Evolutionary conservation across 2,888 invertebrate species (phyloP), one percentile per base, ranked within the genome.

Genomic region (Vanessa cardui): DNA sequence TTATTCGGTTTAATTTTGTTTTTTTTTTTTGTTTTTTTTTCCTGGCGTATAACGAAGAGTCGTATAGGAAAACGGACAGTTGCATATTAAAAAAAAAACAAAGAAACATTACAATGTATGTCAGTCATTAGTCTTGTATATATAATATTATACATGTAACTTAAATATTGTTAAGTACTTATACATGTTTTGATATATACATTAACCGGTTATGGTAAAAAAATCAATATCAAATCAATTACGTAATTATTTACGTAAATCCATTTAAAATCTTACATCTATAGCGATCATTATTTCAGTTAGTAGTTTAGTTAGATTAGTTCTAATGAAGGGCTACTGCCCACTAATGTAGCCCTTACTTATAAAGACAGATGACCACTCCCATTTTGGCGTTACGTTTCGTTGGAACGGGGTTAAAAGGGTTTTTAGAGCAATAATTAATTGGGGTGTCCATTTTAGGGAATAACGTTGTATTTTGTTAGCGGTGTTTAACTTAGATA

Each of bases 381-480:
- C 81, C 83, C 82, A 78, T 78, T 81, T 77, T 73, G 74, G 74
- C 78, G 79, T 78, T 80, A 78, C 81, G 79, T 82, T 84, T 82
- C 78, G 76, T 77, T 76, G 77, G 77, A 84, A 84, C 77, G 79
- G 78, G 83, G 82, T 83, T 85, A 85, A 87, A 89, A 88, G 87
- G 88, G 88, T 80, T 86, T 86, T 83, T 83, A 83, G 83, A 78
- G 79, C 82, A 85, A 87, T 88, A 88, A 87, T 89, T 89, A 89
- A 87, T 88, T 85, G 82, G 81, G 85, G 83, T 82, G 80, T 76
- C 80, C 75, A 73, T 73, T 76, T 73, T 62, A 66, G 68, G 64
- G 71, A 71, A 69, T 69, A 73, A 68, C 66, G 71, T 68, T 68
- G 69, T 73, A 73, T 68, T 72, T 72, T 65, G 72, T 70, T 50